Base-by-base conservation (phyloP, 2,888 invertebrate genomes). In the Conus canariensis region DNA sequence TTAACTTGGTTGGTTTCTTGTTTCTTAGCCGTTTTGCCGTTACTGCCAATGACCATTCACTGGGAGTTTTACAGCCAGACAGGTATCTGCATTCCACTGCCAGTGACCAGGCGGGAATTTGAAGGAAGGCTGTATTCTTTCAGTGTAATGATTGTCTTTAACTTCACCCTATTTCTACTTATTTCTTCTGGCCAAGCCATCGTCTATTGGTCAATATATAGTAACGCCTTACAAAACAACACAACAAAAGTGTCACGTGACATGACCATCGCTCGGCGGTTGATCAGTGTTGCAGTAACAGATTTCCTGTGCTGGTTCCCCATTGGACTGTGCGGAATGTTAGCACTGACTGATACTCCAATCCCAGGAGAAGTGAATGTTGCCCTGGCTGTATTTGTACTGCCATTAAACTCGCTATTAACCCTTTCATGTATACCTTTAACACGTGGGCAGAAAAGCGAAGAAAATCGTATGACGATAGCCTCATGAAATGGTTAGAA, bases 1-100 rank as follows among this genome's bases (percentile, higher is more conserved):
- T 93, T 7, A 93, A 94, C 19, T 45, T 90, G 1, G 74, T 90
- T 6, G 92, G 94, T 1, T 96, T 96, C 96, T 25, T 82, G 12
- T 3, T 12, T 56, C 58, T 22, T 82, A 2, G 82, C 82, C 8
- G 16, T 58, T 14, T 8, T 82, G 22, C 82, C 82, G 4, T 58
- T 82, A 82, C 82, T 82, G 56, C 82, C 82, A 56, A 22, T 82
- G 56, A 82, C 82, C 10, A 22, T 58, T 6, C 82, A 82, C 82
- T 82, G 82, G 82, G 56, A 82, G 58, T 82, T 82, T 22, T 82
- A 82, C 19, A 82, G 82, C 82, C 82, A 82, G 56, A 82, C 82
- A 56, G 82, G 82, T 56, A 82, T 82, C 19, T 82, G 82, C 25
- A 82, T 82, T 82, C 82, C 82, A 14, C 56, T 82, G 56, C 82